Percentiles rank a stretch among this genome's conserved stretches.
Evolutionary conservation across 2,888 invertebrate genomes (phyloP).

Genomic region (Eupithecia dodoneata): DNA sequence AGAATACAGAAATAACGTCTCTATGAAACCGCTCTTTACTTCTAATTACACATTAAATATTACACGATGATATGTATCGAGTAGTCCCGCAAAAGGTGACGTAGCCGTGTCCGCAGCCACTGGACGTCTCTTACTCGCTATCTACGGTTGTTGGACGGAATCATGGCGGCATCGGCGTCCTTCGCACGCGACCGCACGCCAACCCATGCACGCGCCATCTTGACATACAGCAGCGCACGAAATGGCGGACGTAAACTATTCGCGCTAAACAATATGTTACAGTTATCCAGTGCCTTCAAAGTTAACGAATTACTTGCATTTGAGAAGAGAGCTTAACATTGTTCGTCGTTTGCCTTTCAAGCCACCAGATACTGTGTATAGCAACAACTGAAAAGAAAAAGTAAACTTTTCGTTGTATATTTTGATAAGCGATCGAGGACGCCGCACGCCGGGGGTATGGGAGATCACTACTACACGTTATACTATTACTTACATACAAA

Average conservation of each 20-base stretch:
- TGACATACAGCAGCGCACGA: constrained; percentile 36
- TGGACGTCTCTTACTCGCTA: constrained; percentile 85
- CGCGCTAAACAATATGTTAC: constrained; percentile 57
- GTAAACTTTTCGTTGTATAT: constrained; percentile 80
- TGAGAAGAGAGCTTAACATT: constrained; percentile 59
- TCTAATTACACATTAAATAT: constrained; percentile 85
- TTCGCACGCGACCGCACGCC: constrained; percentile 46
- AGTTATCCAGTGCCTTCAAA: constrained; percentile 52
- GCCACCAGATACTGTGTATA: constrained; percentile 53
- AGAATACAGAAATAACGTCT: constrained; percentile 84
- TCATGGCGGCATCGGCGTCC: constrained; percentile 80
- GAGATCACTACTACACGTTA: constrained; percentile 83
- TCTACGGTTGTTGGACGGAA: constrained; percentile 85
- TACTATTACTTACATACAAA: constrained; percentile 81
- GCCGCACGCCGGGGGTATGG: constrained; percentile 78
- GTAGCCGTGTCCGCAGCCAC: constrained; percentile 84
- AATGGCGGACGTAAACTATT: constrained; percentile 49
- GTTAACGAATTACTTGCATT: constrained; percentile 36
- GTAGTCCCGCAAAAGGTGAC: constrained; percentile 87
- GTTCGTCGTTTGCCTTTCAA: constrained; percentile 47
- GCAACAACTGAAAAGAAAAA: constrained; percentile 67
- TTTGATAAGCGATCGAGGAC: constrained; percentile 62
- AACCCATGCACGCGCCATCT: constrained; percentile 39
- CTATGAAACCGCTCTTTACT: constrained; percentile 83
- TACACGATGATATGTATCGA: constrained; percentile 89